A percentile compares a stretch with the other conserved stretches of the same genome.
These are phyloP conservation scores for Trinorchestia longiramus DNA, from an alignment of 1,140 invertebrate species.

Conservation along the genomic window DNA sequence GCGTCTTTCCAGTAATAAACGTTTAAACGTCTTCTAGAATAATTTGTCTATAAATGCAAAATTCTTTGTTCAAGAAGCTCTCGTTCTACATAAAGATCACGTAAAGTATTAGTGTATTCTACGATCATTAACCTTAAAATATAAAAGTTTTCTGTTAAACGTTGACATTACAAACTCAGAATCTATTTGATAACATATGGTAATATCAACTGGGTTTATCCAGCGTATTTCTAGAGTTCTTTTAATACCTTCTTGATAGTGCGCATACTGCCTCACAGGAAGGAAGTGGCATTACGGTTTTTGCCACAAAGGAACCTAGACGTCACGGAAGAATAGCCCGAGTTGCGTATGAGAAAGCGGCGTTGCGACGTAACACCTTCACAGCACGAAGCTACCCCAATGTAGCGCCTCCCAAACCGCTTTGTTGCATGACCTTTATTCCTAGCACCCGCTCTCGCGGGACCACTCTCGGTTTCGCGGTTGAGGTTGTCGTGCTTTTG, in stretches of 20 bases:
- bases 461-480: constrained; percentile 3
- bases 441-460: no score
- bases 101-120: background rate
- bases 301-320: background rate
- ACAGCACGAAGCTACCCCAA: background rate
- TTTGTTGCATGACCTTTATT: background rate
- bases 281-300: background rate
- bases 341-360: background rate
- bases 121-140: background rate
- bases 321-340: background rate
- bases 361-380: background rate
- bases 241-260: background rate
- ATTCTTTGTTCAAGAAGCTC: background rate
- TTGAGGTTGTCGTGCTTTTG: background rate
- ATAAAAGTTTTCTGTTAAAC: no score
- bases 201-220: background rate
- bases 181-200: background rate
- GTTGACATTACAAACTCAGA: no score
- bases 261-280: background rate
- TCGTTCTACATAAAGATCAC: background rate
- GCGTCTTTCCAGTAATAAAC: no score
- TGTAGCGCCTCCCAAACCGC: background rate
- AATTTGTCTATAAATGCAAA: no score
- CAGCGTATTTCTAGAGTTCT: background rate
- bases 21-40: no score